These are phyloP conservation scores for Heteractis magnifica DNA, from an alignment of 92 coral and sea anemone genomes.

Conservation along the genomic window DNA sequence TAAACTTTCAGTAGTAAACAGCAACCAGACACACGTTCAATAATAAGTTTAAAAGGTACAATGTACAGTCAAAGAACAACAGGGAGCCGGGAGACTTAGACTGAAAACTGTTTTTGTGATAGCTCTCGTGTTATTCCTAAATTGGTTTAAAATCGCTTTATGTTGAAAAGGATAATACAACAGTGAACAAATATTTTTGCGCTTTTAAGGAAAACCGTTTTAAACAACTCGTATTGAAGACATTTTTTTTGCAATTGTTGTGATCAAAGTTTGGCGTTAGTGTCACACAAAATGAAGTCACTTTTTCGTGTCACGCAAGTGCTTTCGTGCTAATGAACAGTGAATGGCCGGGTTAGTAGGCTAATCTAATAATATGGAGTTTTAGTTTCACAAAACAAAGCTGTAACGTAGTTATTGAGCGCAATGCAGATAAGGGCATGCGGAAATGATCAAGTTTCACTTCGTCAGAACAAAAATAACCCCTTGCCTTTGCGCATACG, in stretches of 20 bases:
- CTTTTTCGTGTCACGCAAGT: not conserved
- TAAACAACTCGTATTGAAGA: not conserved
- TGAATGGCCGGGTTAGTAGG: no score
- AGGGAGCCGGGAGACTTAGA: not conserved
- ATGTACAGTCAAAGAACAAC: not conserved
- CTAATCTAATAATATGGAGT: no score
- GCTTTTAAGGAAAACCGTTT: not conserved
- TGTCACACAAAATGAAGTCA: not conserved
- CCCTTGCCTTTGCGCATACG: no score
- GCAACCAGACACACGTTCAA: not conserved
- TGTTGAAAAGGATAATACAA: not conserved
- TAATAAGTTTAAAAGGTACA: not conserved
- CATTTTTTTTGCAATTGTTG: not conserved
- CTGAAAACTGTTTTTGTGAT: not conserved
- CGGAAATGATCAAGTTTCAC: no score
- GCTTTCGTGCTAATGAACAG: no score
- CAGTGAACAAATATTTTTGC: not conserved
- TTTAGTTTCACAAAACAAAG: no score
- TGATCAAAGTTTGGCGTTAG: not conserved
- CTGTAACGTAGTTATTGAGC: no score
- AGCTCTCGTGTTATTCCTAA: not conserved
- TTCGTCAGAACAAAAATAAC: no score
- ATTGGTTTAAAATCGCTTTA: not conserved
- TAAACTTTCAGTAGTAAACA: not conserved
- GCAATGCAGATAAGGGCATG: no score